phyloP scores from a whole-genome alignment of 1,140 invertebrate genomes.

The Drosophila busckii region DNA sequence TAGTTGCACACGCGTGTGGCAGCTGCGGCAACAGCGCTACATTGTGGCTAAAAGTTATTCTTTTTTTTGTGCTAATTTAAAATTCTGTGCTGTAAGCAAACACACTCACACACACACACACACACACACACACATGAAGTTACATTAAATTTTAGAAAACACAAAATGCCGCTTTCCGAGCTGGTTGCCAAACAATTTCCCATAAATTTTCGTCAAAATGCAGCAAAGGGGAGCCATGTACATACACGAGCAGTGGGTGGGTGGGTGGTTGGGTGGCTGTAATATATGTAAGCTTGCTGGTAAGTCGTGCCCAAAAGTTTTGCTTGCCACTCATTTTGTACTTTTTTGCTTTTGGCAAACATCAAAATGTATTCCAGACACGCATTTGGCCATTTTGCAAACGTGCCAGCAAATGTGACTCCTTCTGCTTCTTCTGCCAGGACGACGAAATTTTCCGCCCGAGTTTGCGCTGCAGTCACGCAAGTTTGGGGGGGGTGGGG shows the following conservation, averaged over 20 bases:
- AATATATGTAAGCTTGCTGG: neutral
- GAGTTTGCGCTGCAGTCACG: constrained; percentile 35
- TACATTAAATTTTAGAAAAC: constrained; percentile 69
- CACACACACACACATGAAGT: constrained; percentile 11
- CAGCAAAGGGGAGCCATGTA: constrained; percentile 22
- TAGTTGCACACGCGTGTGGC: too few relatives aligned
- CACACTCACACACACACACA: neutral
- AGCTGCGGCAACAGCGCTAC: too few relatives aligned
- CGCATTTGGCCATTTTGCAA: constrained; percentile 74
- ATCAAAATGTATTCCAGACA: constrained; percentile 75
- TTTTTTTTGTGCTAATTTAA: constrained; percentile 44
- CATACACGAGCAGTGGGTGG: neutral
- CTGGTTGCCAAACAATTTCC: constrained; percentile 62
- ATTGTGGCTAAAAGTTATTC: neutral
- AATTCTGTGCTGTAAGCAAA: constrained; percentile 42
- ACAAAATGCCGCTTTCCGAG: constrained; percentile 58
- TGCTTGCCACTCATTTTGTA: constrained; percentile 21
- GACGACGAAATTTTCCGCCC: constrained; percentile 43
- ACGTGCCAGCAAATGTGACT: constrained; percentile 72
- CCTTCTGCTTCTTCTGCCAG: constrained; percentile 15
- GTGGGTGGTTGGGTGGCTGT: neutral
- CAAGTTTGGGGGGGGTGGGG: constrained; percentile 30
- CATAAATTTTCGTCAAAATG: constrained; percentile 70
- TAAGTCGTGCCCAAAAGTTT: constrained; percentile 24
- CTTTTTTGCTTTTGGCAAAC: constrained; percentile 61